A percentile compares a stretch with the other conserved stretches of the same genome.
phyloP scores from a whole-genome alignment of 35 echinoderm and acorn worm species.

The Heliocidaris tuberculata region DNA sequence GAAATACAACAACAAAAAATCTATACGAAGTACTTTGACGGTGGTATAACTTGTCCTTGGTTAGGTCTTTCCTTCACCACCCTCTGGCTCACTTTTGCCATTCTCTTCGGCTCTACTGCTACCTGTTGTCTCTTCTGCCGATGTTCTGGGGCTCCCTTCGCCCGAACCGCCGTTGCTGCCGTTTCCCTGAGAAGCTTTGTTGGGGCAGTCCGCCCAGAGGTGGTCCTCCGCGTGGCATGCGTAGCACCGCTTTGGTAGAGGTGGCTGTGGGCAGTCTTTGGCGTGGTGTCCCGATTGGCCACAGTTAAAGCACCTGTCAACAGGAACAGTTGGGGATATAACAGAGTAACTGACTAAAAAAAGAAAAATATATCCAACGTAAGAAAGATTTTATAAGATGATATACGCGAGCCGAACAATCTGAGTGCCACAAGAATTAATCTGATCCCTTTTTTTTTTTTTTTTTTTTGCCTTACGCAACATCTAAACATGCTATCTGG shows the following conservation, averaged over 20 bases:
- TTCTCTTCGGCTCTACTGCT: background rate
- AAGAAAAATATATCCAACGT: too few relatives aligned
- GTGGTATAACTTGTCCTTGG: background rate
- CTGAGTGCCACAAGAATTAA: too few relatives aligned
- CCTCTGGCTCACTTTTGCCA: background rate
- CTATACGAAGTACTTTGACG: background rate
- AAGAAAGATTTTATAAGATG: too few relatives aligned
- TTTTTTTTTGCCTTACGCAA: too few relatives aligned
- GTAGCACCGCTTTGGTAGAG: slow-evolving; percentile 87
- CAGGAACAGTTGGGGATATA: background rate
- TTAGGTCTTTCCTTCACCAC: slow-evolving; percentile 33
- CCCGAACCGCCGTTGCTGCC: slow-evolving; percentile 18
- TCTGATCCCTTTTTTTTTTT: too few relatives aligned
- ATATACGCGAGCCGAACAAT: too few relatives aligned
- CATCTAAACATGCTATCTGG: background rate
- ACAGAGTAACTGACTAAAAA: background rate
- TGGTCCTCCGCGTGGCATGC: slow-evolving; percentile 93
- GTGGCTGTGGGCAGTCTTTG: slow-evolving; percentile 89
- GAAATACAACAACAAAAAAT: background rate
- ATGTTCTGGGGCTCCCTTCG: background rate
- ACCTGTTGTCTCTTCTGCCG: background rate
- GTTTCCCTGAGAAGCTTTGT: slow-evolving; percentile 57
- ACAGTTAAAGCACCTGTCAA: slow-evolving; percentile 89
- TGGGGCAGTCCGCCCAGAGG: slow-evolving; percentile 86
- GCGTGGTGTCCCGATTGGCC: slow-evolving; percentile 87